Base-by-base conservation (phyloP, 2,113 vertebrate genomes). In the Silurus asotus region DNA sequence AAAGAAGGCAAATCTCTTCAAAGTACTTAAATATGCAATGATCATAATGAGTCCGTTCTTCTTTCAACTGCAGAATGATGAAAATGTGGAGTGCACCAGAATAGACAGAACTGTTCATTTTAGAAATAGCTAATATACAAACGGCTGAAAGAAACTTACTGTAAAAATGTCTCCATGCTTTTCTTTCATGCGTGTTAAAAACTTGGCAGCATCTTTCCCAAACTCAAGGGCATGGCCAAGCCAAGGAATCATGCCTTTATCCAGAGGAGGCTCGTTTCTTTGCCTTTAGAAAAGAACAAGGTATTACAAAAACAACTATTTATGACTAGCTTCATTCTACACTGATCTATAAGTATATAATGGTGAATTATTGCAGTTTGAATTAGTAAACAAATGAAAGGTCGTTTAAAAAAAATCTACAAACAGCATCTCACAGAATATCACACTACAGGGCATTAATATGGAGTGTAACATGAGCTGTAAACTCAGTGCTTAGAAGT, bases 131-230 rank as follows among this genome's bases (percentile, higher is more conserved):
- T 17, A 8, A 58, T 78, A 58, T 8, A 55, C 0, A 76, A 28
- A 64, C 28, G 8, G 1, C 19, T 65, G 25, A 15, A 70, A 49
- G 45, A 69, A 53, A 70, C 84, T 88, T 88, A 97, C 97, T 0
- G 97, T 97, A 82, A 97, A 98, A 80, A 97, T 95, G 81, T 97
- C 96, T 0, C 97, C 97, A 4, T 97, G 95, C 78, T 96, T 97
- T 69, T 92, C 89, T 91, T 96, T 97, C 97, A 98, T 98, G 76
- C 92, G 86, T 0, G 91, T 65, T 78, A 98, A 91, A 91, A 98
- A 97, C 84, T 92, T 92, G 67, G 95, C 94, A 4, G 93, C 92
- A 90, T 98, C 96, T 92, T 93, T 96, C 23, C 94, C 93, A 90
- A 98, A 97, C 53, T 95, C 95, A 20, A 96, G 86, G 8, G 96